phyloP scores from a whole-genome alignment of 2,113 vertebrate genomes.

The Chaenocephalus aceratus region DNA sequence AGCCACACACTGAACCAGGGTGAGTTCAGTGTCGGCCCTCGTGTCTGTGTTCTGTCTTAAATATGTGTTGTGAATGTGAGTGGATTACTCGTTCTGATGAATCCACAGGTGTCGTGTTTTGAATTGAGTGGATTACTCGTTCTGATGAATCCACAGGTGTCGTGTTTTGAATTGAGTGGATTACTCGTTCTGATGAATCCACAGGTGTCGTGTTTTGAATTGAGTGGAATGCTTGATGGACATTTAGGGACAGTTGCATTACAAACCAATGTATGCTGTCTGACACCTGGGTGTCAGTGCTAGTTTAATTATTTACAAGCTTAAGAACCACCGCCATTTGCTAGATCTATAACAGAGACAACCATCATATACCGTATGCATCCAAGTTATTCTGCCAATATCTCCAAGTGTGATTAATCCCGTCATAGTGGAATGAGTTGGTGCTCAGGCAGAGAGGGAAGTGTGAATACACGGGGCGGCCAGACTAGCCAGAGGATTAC shows the following conservation, averaged over 20 bases:
- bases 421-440: constrained; percentile 35
- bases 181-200: constrained; percentile 34
- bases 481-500: constrained; percentile 66
- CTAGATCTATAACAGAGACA: too few relatives aligned
- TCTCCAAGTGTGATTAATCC: not conserved
- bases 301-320: too few relatives aligned
- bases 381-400: not conserved
- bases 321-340: too few relatives aligned
- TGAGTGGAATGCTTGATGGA: constrained; percentile 56
- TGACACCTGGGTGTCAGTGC: constrained; percentile 9
- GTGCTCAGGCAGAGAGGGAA: constrained; percentile 15
- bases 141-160: constrained; percentile 43
- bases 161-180: constrained; percentile 39
- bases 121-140: constrained; percentile 8
- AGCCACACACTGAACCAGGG: constrained; percentile 38
- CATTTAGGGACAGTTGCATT: constrained; percentile 57
- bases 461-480: constrained; percentile 28
- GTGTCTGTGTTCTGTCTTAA: not conserved
- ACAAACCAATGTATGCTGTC: constrained; percentile 55
- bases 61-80: too few relatives aligned
- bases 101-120: too few relatives aligned
- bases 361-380: too few relatives aligned
- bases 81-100: too few relatives aligned
- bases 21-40: constrained; percentile 39
- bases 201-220: constrained; percentile 59